Evolutionary conservation across 2,888 invertebrate genomes (phyloP), one percentile per base, ranked within the genome.

Genomic region (Belgica antarctica): DNA sequence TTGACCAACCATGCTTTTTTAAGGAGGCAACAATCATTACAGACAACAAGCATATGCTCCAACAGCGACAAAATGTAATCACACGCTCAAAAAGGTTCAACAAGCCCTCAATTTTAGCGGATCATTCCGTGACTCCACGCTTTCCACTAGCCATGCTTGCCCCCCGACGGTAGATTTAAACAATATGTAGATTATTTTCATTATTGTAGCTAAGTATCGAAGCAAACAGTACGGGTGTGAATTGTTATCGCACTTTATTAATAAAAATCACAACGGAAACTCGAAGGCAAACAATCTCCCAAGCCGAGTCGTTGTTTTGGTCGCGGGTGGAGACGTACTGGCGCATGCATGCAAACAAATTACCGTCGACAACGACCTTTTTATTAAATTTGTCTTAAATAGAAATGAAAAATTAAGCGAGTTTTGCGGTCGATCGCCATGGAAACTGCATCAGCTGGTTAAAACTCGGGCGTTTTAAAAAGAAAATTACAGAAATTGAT

Each of bases 161-260:
- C 41, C 12, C 12, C 41, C 41, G 41, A 41, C 41, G 41, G 4
- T n/a, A n/a, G 31, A 31, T 10, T 31, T n/a, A n/a, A 31, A 31
- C 31, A 31, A 31, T 10, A 41, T n/a, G 41, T 3, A 5, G 41
- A 41, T 5, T 10, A 41, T 41, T 41, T 41, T 41, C 41, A 2
- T 41, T 41, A 41, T 41, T 15, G 15, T 2, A n/a, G 41, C 41
- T 22, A 22, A 8, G 52, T 52, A 52, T 52, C 46, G 12, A 52
- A n/a, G n/a, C 52, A 52, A 52, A 52, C 22, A 17, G 22, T 22
- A 19, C 52, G 41, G 10, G 5, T 41, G 41, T 52, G 12, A 17
- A 46, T 10, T 46, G 46, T 46, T 46, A 46, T 46, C 46, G 46
- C 46, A n/a, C 46, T 10, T 31, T 52, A 52, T 52, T 52, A 52